Evolutionary conservation across 2,888 invertebrate species (phyloP), one percentile per base, ranked within the genome.

Genomic region (Lasioglossum oenotherae): DNA sequence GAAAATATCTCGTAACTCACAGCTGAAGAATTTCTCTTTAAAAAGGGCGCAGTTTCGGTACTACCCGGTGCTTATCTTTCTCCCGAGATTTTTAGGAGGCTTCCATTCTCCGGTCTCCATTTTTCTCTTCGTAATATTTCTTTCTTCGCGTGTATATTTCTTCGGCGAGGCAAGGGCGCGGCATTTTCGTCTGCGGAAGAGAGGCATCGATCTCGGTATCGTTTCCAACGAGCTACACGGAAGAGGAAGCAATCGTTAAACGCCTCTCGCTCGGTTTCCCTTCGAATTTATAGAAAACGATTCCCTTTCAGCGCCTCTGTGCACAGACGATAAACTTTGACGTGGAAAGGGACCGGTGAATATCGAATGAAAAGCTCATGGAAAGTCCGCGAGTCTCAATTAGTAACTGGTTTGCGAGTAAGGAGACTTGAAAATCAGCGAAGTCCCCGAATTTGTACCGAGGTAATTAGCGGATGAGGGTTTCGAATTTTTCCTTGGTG

Each of bases 221-320:
- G 73, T 57, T 81, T 31, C n/a, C 38, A 46, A 16, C 46, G 67
- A 35, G 57, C 73, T 78, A 73, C 74, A 53, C 72, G 74, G n/a
- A 73, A 76, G 77, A 74, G 74, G 83, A 64, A 85, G 49, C n/a
- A 78, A 46, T 83, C 78, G 78, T 85, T 85, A 83, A 79, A 75
- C 41, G 67, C 35, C 78, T 82, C 75, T 64, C 75, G 57, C 31
- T 31, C 69, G 67, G 53, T 14, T 4, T 23, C 57, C 44, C 23
- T 49, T 19, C 64, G 49, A 82, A 78, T 84, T 82, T 74, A 60
- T 74, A 76, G 76, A 77, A 77, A 82, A 67, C 76, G 44, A 60
- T 38, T 75, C 60, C 74, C 35, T 60, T 49, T 46, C 69, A 8
- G 72, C 14, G n/a, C 57, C 72, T 49, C 16, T 57, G 12, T 12